Evolutionary conservation across 1,140 invertebrate species (phyloP), one percentile per base, ranked within the genome.

Genomic region (Tetranychus urticae): DNA sequence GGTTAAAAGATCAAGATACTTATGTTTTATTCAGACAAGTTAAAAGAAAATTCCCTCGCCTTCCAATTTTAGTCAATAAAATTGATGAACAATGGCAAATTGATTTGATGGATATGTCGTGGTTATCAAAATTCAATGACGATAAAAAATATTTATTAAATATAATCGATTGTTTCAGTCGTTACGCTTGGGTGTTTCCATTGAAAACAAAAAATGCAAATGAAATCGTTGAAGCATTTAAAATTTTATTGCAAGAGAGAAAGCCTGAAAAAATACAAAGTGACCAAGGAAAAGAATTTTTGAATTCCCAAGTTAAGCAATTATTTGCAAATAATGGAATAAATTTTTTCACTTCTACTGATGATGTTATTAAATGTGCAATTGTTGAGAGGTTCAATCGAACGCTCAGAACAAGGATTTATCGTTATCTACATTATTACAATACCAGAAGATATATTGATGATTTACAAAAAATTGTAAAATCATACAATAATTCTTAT

Each of bases 311-410:
- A 39, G 70, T 73, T 62, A 50, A 70, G 63, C 36, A 52, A 33
- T 57, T 70, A 42, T 64, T 74, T 65, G 64, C 65, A 63, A 35
- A 61, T 69, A 35, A 68, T 68, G 63, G 67, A 14, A 71, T 76
- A 48, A 70, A 73, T 65, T 66, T 74, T 63, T 75, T 74, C 65
- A 58, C 57, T 5, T 71, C 66, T 7, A 74, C 72, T 33, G 72
- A 68, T 68, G 69, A 65, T 59, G 65, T 65, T 45, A 34, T 31
- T 54, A 78, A 77, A 70, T 73, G 72, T 23, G 67, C 69, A 31
- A 69, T 74, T 56, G 70, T 71, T 47, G 75, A 76, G 68, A 56
- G 75, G 59, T 72, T 75, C 58, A 74, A 74, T 66, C 63, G 71
- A 65, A 76, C 71, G 14, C 61, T 77, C 50, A 76, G 75, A 69